phyloP scores from a whole-genome alignment of 2,113 vertebrate species.

The Atherinomorus stipes region DNA sequence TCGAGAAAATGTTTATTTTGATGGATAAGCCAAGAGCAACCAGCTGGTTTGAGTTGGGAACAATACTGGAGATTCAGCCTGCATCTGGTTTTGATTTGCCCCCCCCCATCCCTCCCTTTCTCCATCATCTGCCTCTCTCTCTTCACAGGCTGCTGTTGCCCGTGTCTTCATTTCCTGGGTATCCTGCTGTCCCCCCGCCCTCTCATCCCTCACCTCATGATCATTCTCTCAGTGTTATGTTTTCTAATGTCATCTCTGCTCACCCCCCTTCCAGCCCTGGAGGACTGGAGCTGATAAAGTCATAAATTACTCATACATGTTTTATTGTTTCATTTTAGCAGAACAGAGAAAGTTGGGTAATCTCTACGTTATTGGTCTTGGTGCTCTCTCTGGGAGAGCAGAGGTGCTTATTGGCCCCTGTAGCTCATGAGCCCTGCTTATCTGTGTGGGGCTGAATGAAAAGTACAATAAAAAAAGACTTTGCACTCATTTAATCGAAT shows the following conservation, averaged over 20 bases:
- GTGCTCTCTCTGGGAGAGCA: constrained; percentile 38
- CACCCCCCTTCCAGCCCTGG: constrained; percentile 32
- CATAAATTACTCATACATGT: constrained; percentile 64
- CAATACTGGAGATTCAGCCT: constrained; percentile 77
- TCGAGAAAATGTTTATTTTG: constrained; percentile 84
- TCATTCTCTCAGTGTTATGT: constrained; percentile 15
- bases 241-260: constrained; percentile 30
- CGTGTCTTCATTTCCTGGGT: constrained; percentile 72
- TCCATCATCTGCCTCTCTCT: constrained; percentile 46
- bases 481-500: constrained; percentile 8
- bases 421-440: constrained; percentile 17
- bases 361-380: constrained; percentile 45
- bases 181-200: constrained; percentile 28
- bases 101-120: constrained; percentile 47
- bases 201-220: constrained; percentile 31
- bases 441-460: constrained; percentile 18
- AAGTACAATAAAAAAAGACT: constrained; percentile 20
- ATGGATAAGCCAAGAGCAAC: constrained; percentile 80
- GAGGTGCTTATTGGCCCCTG: constrained; percentile 29
- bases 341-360: constrained; percentile 54
- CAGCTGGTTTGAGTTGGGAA: constrained; percentile 87
- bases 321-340: constrained; percentile 60
- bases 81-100: constrained; percentile 79
- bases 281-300: constrained; percentile 56
- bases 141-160: constrained; percentile 53